phyloP scores from a whole-genome alignment of 2,113 vertebrate genomes.

The Saiga tatarica region DNA sequence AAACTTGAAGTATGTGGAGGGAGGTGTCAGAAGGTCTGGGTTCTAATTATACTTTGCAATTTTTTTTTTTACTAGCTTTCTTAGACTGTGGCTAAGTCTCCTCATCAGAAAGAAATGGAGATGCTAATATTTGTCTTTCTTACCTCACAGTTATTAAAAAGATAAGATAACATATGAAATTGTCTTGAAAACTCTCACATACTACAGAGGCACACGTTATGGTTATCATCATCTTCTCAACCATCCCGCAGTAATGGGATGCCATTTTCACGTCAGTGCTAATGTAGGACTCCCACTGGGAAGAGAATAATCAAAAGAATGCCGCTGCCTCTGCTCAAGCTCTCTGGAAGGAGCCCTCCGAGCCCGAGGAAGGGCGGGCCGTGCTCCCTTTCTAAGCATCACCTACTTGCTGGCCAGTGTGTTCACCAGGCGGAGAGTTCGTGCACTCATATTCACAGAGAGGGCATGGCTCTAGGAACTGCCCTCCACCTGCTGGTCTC shows the following conservation, averaged over 20 bases:
- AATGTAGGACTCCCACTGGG: background rate
- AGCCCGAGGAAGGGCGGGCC: background rate
- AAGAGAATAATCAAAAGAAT: background rate
- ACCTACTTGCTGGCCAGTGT: background rate
- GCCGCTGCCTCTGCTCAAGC: background rate
- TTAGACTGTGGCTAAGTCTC: background rate
- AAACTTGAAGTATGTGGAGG: background rate
- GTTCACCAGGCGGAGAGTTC: background rate
- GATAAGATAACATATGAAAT: background rate
- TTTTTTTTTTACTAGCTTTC: background rate
- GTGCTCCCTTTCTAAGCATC: fast-evolving
- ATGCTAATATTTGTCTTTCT: background rate
- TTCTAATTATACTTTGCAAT: background rate
- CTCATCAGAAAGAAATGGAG: background rate
- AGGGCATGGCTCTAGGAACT: fast-evolving
- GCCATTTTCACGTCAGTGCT: background rate
- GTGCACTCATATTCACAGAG: too few relatives aligned
- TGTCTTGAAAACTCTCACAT: background rate
- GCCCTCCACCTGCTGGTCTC: background rate
- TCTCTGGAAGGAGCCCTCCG: background rate
- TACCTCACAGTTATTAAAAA: background rate
- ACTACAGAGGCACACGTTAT: background rate
- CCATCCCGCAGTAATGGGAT: background rate
- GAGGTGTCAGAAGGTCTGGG: background rate
- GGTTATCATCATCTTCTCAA: background rate